Evolutionary conservation across 2,797 vertebrate genomes (phyloP).

Genomic region (Otolemur crassicaudatus): DNA sequence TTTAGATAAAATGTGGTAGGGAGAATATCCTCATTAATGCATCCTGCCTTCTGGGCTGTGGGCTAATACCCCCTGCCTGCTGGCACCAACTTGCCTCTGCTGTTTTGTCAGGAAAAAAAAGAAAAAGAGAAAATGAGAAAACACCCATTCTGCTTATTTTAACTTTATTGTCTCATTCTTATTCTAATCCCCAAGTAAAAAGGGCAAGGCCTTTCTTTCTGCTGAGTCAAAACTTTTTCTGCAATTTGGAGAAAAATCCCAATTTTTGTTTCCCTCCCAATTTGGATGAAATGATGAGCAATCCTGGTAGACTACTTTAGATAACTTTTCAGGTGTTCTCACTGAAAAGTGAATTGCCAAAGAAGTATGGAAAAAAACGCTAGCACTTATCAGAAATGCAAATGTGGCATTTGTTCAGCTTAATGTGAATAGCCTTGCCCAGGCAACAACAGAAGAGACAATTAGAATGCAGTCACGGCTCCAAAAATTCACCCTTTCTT

Average conservation of each 20-base stretch:
- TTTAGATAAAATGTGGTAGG: background rate
- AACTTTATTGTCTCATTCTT: conserved; percentile 70
- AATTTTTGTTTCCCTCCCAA: background rate
- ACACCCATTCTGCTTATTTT: background rate
- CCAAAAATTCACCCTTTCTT: conserved; percentile 85
- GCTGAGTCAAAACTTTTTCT: conserved; percentile 80
- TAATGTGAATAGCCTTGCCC: conserved; percentile 85
- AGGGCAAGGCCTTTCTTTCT: conserved; percentile 74
- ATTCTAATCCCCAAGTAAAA: conserved; percentile 71
- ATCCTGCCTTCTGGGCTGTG: conserved; percentile 48
- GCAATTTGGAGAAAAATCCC: conserved; percentile 60
- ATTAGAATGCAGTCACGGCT: conserved; percentile 86
- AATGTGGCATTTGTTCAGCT: conserved; percentile 91
- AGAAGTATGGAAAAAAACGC: conserved; percentile 86
- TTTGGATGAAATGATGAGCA: conserved; percentile 73
- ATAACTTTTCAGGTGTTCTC: conserved; percentile 82
- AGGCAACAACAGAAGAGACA: conserved; percentile 86
- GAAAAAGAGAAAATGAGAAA: background rate
- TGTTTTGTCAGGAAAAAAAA: conserved; percentile 62
- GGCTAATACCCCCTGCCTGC: conserved; percentile 61
- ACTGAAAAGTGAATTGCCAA: conserved; percentile 79
- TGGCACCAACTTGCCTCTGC: conserved; percentile 64
- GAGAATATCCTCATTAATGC: background rate
- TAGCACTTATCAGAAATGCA: conserved; percentile 89
- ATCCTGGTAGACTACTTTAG: conserved; percentile 80